phyloP scores from a whole-genome alignment of 2,113 vertebrate genomes.

The Picathartes gymnocephalus region DNA sequence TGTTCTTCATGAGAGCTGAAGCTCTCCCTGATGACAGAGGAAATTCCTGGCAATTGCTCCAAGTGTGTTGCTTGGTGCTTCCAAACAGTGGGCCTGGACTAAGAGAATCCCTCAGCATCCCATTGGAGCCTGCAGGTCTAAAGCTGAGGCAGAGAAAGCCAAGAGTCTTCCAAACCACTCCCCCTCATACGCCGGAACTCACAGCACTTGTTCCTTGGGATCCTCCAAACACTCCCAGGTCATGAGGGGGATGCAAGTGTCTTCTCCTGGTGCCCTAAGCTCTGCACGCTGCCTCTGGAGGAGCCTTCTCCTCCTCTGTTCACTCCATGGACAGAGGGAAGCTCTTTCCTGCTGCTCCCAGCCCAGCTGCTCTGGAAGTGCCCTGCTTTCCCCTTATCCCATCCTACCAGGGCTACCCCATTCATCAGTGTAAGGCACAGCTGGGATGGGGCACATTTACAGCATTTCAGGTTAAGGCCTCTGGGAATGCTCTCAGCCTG shows the following conservation, averaged over 20 bases:
- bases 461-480: neutral
- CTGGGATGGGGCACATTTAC: neutral
- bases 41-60: neutral
- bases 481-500: neutral
- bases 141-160: neutral
- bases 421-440: neutral
- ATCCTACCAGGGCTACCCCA: neutral
- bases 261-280: neutral
- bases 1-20: neutral
- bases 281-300: neutral
- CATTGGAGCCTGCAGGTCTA: neutral
- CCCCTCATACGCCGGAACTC: neutral
- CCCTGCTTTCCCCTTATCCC: accelerated
- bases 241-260: neutral
- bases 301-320: neutral
- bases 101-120: neutral
- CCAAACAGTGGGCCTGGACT: neutral
- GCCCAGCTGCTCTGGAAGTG: neutral
- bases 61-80: accelerated
- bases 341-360: neutral
- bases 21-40: neutral
- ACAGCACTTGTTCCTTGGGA: neutral
- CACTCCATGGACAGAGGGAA: neutral
- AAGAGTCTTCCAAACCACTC: neutral
- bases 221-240: neutral